Evolutionary conservation across 2,888 invertebrate species (phyloP), one percentile per base, ranked within the genome.

Genomic region (Teinopalpus imperialis): DNA sequence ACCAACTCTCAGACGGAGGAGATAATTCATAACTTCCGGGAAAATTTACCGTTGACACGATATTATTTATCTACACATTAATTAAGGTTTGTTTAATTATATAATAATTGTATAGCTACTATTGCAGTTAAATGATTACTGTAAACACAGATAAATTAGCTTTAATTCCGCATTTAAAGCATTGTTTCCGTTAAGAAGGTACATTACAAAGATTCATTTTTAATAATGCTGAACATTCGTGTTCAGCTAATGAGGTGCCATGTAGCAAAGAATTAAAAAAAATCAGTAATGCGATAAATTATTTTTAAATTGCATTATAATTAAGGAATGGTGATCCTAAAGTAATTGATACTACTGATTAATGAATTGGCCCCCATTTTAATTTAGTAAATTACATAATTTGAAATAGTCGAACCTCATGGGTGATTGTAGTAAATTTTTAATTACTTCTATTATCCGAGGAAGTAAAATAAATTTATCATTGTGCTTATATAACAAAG

Each of bases 21-120:
- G 29, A 20, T 47, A 41, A 42, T 47, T 31, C 12, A 13, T 20
- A 13, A 42, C 41, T 47, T 47, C 46, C 41, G 46, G 46, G 41
- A 41, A 41, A 47, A 47, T 47, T 31, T 30, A 41, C 35, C 7
- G 24, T 47, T 21, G 18, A 6, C 16, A 3, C 18, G 31, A 32
- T 9, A 37, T 23, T 35, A 7, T 21, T 23, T 23, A 14, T 1
- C 9, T 13, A 13, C n/a, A 23, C 3, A 7, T 30, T 6, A 3
- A 21, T 31, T n/a, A n/a, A 10, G 13, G 1, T 32, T 26, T 30
- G 16, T 30, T 26, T 18, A 18, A 13, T 13, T 8, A 14, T 29
- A 8, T 21, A 9, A 7, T 12, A 20, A 21, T 7, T 9, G 23
- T 13, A 23, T n/a, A 7, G 12, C n/a, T 40, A 2, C 4, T 1